Evolutionary conservation across 2,888 invertebrate species (phyloP), one percentile per base, ranked within the genome.

Genomic region (Oscheius myriophilus): DNA sequence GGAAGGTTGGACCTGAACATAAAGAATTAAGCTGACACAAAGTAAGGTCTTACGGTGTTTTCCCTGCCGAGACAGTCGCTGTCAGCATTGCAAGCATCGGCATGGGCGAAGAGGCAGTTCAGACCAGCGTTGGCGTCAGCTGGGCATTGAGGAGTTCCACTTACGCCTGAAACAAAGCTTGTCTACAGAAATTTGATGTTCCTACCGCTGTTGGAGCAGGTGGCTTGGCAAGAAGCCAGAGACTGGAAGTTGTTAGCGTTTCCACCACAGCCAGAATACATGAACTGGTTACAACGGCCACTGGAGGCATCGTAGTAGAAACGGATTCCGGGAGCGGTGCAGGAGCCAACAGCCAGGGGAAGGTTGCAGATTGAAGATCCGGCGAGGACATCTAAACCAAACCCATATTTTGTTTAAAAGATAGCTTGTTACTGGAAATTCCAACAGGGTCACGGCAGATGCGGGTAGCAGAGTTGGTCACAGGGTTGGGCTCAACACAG

Each of bases 221-320:
- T 84, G 9, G 83, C 82, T 61, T 84, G 83, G 64, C 84, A 84
- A 39, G 76, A 75, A 11, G 80, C 72, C 25, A 85, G 70, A 2
- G 83, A 82, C 69, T 84, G 84, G 79, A 84, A 84, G 76, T 84
- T 84, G 71, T 85, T 84, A 9, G 81, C 81, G 59, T 85, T 85
- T 41, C 84, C 83, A 14, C 83, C 83, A 58, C 80, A 80, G 42
- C 80, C 78, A 46, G 75, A 75, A 68, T 74, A 80, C 71, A 77
- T 79, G 73, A 80, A 80, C 58, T 79, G 75, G 57, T 70, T 76
- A 64, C 80, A 80, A 26, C 78, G 68, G 14, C 82, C 84, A 39
- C 76, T 75, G 6, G 80, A 77, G 16, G 84, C 76, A 69, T 84
- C 84, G 67, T 84, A 84, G 70, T 84, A 84, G 75, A 75, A 82